phyloP scores from a whole-genome alignment of 2,888 invertebrate species.

The Parthenolecanium corni region DNA sequence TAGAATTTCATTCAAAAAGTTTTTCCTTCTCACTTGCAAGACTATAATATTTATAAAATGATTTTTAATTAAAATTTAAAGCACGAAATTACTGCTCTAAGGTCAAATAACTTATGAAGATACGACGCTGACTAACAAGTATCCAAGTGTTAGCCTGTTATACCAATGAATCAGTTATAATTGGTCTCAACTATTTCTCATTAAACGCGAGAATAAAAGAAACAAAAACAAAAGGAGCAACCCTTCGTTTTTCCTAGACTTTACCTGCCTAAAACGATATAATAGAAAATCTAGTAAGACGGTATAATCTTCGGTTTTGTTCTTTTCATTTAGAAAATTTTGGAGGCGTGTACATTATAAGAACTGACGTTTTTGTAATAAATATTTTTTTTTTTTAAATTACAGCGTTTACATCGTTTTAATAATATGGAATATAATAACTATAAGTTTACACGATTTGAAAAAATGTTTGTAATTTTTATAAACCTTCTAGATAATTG shows the following conservation, averaged over 20 bases:
- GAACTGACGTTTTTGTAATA: background rate
- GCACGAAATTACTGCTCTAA: too few species aligned
- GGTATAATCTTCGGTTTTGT: background rate
- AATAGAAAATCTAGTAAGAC: background rate
- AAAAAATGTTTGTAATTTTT: conserved; percentile 10
- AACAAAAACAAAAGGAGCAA: background rate
- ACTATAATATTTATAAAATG: too few species aligned
- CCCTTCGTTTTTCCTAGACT: background rate
- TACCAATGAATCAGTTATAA: background rate
- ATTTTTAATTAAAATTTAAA: too few species aligned
- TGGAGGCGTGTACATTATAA: background rate
- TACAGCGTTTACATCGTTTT: conserved; percentile 1
- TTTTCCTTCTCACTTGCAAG: too few species aligned
- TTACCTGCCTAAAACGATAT: background rate
- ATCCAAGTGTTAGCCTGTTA: background rate
- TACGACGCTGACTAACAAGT: too few species aligned
- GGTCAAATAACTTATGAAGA: too few species aligned
- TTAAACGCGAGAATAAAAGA: background rate
- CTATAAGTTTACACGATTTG: background rate
- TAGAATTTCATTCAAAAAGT: too few species aligned
- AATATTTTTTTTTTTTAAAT: conserved; percentile 7
- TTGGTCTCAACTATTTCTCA: background rate
- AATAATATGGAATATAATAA: background rate
- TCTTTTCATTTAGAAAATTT: background rate
- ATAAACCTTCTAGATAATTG: conserved; percentile 3